These are phyloP conservation scores for Muscicapa striata DNA, from an alignment of 2,797 vertebrate species.

Conservation along the genomic window DNA sequence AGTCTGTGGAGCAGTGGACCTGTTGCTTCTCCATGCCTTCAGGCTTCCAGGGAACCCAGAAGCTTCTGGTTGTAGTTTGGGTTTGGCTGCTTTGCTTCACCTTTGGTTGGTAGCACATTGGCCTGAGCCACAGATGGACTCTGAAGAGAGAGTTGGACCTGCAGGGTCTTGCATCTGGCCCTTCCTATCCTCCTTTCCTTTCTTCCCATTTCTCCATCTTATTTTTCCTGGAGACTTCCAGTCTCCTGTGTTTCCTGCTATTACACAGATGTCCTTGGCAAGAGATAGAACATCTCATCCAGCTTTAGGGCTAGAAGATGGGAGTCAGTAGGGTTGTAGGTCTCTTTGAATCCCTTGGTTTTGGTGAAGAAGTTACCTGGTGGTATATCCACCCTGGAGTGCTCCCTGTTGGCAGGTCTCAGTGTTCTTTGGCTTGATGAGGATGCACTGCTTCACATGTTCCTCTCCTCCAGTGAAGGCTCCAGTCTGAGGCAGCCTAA, in stretches of 20 bases:
- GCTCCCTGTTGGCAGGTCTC: background rate
- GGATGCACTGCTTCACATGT: fast-evolving
- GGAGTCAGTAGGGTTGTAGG: background rate
- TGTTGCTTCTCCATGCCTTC: background rate
- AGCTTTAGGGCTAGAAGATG: background rate
- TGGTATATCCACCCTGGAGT: background rate
- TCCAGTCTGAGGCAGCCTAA: background rate
- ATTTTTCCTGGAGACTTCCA: background rate
- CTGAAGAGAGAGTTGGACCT: background rate
- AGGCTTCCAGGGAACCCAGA: background rate
- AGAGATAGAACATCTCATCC: background rate
- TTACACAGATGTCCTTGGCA: background rate
- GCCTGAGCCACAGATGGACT: background rate
- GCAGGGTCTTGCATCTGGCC: background rate
- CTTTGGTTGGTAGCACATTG: background rate
- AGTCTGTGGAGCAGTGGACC: background rate
- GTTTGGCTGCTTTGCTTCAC: background rate
- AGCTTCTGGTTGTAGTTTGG: background rate
- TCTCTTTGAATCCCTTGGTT: background rate
- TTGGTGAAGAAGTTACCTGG: background rate
- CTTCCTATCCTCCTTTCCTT: background rate
- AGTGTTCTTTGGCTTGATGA: background rate
- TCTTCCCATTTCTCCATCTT: background rate
- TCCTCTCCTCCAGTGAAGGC: background rate
- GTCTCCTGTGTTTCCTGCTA: background rate